Evolutionary conservation across 2,888 invertebrate genomes (phyloP).

Genomic region (Harpalus rufipes): DNA sequence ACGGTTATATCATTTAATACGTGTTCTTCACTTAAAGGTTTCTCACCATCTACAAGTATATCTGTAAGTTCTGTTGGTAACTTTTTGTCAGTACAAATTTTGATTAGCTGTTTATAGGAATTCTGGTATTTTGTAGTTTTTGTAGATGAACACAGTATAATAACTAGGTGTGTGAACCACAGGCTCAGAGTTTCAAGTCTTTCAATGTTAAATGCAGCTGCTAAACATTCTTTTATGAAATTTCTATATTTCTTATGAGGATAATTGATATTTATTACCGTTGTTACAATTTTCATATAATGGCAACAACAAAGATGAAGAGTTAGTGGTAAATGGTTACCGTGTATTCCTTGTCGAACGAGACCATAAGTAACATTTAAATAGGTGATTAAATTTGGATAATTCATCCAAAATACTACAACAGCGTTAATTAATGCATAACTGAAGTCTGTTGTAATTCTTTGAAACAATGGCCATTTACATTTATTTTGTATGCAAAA

Average conservation of each 20-base stretch:
- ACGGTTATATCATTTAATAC: neutral
- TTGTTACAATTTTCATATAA: slow-evolving; percentile 27
- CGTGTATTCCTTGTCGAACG: neutral
- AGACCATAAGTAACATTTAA: neutral
- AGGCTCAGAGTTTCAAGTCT: neutral
- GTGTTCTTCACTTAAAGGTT: neutral
- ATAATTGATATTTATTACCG: no score
- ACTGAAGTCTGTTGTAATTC: neutral
- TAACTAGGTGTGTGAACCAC: slow-evolving; percentile 2
- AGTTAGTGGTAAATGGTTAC: neutral
- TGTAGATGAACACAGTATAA: neutral
- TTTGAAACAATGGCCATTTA: neutral
- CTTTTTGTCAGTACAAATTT: neutral
- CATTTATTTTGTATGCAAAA: neutral
- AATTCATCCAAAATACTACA: neutral
- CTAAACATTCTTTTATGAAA: slow-evolving; percentile 22
- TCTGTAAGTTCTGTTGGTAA: neutral
- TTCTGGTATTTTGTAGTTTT: slow-evolving; percentile 11
- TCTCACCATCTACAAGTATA: neutral
- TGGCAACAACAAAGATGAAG: slow-evolving; percentile 19
- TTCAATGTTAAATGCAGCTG: neutral
- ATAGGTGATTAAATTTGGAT: neutral
- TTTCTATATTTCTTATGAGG: no score
- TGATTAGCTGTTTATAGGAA: neutral
- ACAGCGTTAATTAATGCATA: neutral